A percentile compares a stretch with the other conserved stretches of the same genome.
phyloP scores from a whole-genome alignment of 1,140 invertebrate genomes.

The Lutraria rhynchaena region DNA sequence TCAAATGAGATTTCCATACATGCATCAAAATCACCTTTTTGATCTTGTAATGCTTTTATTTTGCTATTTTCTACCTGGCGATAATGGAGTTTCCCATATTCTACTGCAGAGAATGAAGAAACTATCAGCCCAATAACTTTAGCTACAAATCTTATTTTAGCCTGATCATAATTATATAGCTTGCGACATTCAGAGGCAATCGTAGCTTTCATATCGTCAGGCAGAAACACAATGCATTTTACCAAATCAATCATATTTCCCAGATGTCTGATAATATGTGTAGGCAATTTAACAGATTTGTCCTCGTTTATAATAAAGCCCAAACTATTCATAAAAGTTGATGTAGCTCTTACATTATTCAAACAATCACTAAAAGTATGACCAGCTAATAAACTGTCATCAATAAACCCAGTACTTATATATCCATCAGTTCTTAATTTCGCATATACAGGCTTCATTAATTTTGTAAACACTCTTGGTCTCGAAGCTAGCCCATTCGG shows the following conservation, averaged over 20 bases:
- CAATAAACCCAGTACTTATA: constrained; percentile 19
- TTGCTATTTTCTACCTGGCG: constrained; percentile 16
- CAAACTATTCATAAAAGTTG: not conserved
- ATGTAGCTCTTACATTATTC: constrained; percentile 25
- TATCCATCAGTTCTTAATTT: constrained; percentile 15
- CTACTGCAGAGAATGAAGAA: constrained; percentile 34
- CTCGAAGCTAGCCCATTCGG: constrained; percentile 4
- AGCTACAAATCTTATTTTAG: constrained; percentile 11
- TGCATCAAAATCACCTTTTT: constrained; percentile 11
- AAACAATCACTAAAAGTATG: not conserved
- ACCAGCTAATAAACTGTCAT: constrained; percentile 34
- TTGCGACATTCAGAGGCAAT: not conserved
- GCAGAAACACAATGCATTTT: not conserved
- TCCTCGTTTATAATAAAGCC: constrained; percentile 55
- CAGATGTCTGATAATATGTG: constrained; percentile 9
- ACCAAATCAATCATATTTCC: not conserved
- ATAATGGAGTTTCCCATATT: constrained; percentile 26
- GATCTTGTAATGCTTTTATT: not conserved
- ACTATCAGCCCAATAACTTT: constrained; percentile 26
- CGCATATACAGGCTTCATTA: constrained; percentile 28
- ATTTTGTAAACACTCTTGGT: constrained; percentile 33
- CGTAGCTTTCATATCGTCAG: not conserved
- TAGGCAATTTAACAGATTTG: constrained; percentile 51
- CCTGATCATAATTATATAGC: not conserved
- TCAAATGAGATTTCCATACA: constrained; percentile 1